Evolutionary conservation across 2,888 invertebrate species (phyloP), one percentile per base, ranked within the genome.

Genomic region (Tetanocera ferruginea): DNA sequence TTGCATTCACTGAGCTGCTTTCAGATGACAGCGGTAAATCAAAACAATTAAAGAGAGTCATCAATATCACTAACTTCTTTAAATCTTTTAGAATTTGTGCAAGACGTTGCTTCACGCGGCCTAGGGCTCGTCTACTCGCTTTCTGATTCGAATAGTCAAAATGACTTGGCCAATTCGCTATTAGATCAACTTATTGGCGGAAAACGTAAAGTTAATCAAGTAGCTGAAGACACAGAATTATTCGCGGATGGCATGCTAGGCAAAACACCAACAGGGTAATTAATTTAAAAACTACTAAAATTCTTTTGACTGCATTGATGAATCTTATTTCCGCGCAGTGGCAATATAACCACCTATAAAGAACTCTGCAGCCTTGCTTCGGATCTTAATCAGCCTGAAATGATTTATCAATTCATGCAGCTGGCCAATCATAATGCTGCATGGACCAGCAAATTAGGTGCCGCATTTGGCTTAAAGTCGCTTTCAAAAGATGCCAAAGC

Each of bases 341-440:
- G 96, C 14, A 96, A 95, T 84, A 91, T 98, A 43, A 95, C 97
- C 1, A 98, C 98, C 0, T 98, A 98, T 90, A 97, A 96, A 88
- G 98, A 98, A 89, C 91, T 98, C 72, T 98, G 98, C 89, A 95
- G 97, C 0, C 91, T 98, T 64, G 98, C 98, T 0, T 97, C 97
- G 0, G 98, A 98, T 90, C 91, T 98, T 80, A 98, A 98, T 87
- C 96, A 98, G 87, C 98, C 98, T 0, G 98, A 98, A 87, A 92
- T 98, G 80, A 93, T 98, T 81, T 98, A 98, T 90, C 96, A 97
- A 89, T 98, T 98, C 88, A 96, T 98, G 96, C 95, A 97, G 88
- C 91, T 98, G 81, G 98, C 98, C 0, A 97, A 97, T 91, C 96
- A 98, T 87, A 97, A 98, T 89, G 95, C 97, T 1, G 92, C 95